Base-by-base conservation (phyloP, 2,113 vertebrate species). In the Numida meleagris region DNA sequence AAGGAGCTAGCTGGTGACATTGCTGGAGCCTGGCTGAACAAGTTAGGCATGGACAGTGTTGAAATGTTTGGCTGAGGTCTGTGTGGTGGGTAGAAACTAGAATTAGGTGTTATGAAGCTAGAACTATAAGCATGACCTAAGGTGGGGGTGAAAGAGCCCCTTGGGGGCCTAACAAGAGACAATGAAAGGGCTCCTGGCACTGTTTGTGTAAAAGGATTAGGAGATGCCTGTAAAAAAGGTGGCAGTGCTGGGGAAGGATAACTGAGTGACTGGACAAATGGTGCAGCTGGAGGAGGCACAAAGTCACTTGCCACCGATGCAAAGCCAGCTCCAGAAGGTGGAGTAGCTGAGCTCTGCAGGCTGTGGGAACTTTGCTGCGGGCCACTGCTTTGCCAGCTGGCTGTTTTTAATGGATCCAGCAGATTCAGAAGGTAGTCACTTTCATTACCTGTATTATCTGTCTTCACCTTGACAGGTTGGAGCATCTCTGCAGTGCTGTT, bases 201-300 rank as follows among this genome's bases (percentile, higher is more conserved):
- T 0, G 98, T 86, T 9, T 97, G 98, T 34, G 98, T 95, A 59
- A 99, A 99, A 1, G 99, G 99, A 67, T 99, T 99, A 10, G 98
- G 98, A 14, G 98, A 96, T 0, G 97, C 95, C 57, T 98, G 98
- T 15, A 96, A 86, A 70, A 98, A 98, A 8, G 97, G 94, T 0
- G 97, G 68, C 4, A 97, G 78, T 12, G 97, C 97, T 9, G 95
- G 86, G 34, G 97, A 94, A 18, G 98, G 96, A 23, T 97, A 98
- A 63, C 97, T 96, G 11, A 98, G 96, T 2, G 97, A 97, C 4
- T 97, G 98, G 24, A 96, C 95, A 20, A 98, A 96, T 0, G 97
- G 86, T 40, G 96, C 87, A 62, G 94, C 93, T 4, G 92, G 45
- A 67, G 90, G 81, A 76, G 95, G 61, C 70, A 86, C 86, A 3